These are phyloP conservation scores for Nasonia vitripennis DNA, from an alignment of 1,140 invertebrate genomes.

Conservation along the genomic window DNA sequence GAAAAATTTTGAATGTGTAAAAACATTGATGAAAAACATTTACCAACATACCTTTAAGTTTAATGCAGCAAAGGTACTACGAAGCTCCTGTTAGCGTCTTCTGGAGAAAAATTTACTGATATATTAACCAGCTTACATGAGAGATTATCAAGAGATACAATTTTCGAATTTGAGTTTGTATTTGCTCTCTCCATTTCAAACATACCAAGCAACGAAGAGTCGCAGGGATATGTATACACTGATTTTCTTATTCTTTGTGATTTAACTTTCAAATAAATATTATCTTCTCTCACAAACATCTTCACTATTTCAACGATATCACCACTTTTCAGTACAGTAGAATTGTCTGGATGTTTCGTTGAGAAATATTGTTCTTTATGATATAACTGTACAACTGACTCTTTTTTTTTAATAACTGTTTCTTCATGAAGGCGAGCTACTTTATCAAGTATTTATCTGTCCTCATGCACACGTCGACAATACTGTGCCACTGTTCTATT, in stretches of 20 bases:
- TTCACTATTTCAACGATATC: not conserved
- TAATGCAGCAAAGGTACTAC: not conserved
- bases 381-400: not conserved
- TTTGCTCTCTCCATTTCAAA: not conserved
- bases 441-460: constrained; percentile 2
- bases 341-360: not conserved
- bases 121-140: not conserved
- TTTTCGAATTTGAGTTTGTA: not conserved
- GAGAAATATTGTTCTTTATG: not conserved
- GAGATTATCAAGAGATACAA: not conserved
- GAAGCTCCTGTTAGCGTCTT: not conserved
- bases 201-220: not conserved
- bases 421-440: not conserved
- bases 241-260: not conserved
- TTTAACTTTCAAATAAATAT: not conserved
- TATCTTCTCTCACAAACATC: not conserved
- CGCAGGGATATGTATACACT: not conserved
- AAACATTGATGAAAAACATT: not conserved
- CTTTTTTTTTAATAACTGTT: not conserved
- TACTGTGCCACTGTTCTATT: not conserved
- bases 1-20: not conserved
- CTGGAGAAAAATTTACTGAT: not conserved
- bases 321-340: not conserved
- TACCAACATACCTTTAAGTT: not conserved
- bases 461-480: not conserved